Evolutionary conservation across 2,113 vertebrate species (phyloP), one percentile per base, ranked within the genome.

Genomic region (Triplophysa siluroides): DNA sequence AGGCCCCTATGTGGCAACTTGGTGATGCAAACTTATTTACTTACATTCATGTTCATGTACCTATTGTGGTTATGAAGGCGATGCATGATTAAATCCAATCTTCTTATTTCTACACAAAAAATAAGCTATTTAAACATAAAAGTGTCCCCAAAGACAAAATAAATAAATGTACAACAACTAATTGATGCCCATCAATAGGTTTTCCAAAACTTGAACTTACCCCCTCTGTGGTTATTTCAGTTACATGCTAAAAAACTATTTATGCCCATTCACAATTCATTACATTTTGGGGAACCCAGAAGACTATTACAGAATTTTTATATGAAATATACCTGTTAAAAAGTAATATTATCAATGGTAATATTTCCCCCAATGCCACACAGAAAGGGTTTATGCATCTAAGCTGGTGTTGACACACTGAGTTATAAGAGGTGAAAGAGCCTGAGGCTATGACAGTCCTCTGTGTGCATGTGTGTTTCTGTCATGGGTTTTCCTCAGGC

Each of bases 381-480:
- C 86, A 90, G 90, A 88, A 88, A 86, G 83, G 86, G 81, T 87
- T 72, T 41, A 78, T 58, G 70, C 82, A 84, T 87, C 88, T 87
- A 84, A 91, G 89, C 88, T 87, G 83, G 0, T 80, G 83, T 86
- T 86, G 87, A 80, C 88, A 86, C 89, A 88, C 88, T 87, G 87
- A 84, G 88, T 90, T 89, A 88, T 90, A 52, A 79, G 88, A 87
- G 90, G 88, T 88, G 87, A 89, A 79, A 82, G 84, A 91, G 88
- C 86, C 85, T 8, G 14, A 24, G 76, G 79, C 65, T 58, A 21
- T 75, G 64, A 74, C 64, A 70, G 63, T 38, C 76, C 3, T 67
- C 56, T 52, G 43, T 68, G 76, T 56, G 62, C 33, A 29, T 54
- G 60, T 67, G 69, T 80, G 64, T 76, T 43, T 71, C 60, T 50